phyloP scores from a whole-genome alignment of 1,140 invertebrate genomes.

The Ceratina japonica region DNA sequence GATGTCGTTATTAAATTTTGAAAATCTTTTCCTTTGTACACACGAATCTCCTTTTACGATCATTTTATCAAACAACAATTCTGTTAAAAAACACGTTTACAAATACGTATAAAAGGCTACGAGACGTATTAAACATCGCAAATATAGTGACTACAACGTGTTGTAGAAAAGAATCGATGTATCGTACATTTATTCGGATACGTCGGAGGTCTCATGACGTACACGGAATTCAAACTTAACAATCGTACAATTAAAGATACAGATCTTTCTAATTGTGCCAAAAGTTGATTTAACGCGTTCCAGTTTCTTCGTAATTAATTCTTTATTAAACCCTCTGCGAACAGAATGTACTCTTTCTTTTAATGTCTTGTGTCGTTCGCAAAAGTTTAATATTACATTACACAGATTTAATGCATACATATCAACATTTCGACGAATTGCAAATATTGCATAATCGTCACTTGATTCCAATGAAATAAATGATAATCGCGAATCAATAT shows the following conservation, averaged over 20 bases:
- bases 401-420: conserved; percentile 22
- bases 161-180: conserved; percentile 21
- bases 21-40: background rate
- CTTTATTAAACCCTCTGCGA: background rate
- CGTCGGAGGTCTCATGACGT: background rate
- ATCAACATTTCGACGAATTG: conserved; percentile 36
- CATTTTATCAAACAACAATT: background rate
- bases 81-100: conserved; percentile 14
- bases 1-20: background rate
- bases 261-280: conserved; percentile 28
- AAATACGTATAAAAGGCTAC: conserved; percentile 1
- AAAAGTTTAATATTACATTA: conserved; percentile 38
- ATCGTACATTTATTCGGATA: conserved; percentile 16
- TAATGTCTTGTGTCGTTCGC: no score
- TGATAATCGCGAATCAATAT: conserved; percentile 36
- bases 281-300: conserved; percentile 16
- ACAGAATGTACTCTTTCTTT: background rate
- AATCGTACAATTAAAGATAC: conserved; percentile 23
- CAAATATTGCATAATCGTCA: conserved; percentile 28
- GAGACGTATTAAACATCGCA: conserved; percentile 16
- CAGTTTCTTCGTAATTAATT: background rate
- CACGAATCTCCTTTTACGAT: background rate
- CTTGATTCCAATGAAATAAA: conserved; percentile 42
- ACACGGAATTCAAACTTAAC: conserved; percentile 35
- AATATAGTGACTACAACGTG: conserved; percentile 14